phyloP scores from a whole-genome alignment of 2,888 invertebrate species.

The Ennomos quercinarius region DNA sequence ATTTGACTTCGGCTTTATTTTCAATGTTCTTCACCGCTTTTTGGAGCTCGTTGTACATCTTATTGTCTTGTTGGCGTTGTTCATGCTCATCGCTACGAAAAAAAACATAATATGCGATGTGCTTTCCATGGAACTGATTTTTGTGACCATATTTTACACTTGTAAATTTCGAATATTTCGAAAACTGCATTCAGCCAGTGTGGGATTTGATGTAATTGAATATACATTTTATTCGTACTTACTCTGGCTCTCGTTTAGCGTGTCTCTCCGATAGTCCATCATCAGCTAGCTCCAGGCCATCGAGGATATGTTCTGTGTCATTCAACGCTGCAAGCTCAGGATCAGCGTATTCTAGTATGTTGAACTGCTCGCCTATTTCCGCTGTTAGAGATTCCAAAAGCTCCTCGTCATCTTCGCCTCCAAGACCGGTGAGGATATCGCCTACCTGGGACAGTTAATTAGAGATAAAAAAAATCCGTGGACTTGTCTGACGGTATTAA shows the following conservation, averaged over 20 bases:
- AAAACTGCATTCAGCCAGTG: too few species aligned
- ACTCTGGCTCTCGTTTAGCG: slow-evolving; percentile 72
- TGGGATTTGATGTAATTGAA: too few species aligned
- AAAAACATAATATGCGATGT: slow-evolving; percentile 1
- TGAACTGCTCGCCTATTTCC: slow-evolving; percentile 97
- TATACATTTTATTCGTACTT: slow-evolving; percentile 32
- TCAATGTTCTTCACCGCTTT: slow-evolving; percentile 75
- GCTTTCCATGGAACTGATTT: background rate
- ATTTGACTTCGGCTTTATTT: slow-evolving; percentile 61
- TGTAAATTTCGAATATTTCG: too few species aligned
- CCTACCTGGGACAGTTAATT: slow-evolving; percentile 78
- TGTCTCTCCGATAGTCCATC: slow-evolving; percentile 89
- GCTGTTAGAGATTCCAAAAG: slow-evolving; percentile 89
- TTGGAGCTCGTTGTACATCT: slow-evolving; percentile 72
- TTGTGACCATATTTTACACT: background rate
- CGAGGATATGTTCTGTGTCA: slow-evolving; percentile 93
- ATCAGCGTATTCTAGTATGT: slow-evolving; percentile 97
- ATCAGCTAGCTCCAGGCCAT: slow-evolving; percentile 93
- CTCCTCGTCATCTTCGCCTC: slow-evolving; percentile 95
- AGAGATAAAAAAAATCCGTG: background rate
- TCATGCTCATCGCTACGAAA: slow-evolving; percentile 65
- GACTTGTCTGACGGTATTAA: too few species aligned
- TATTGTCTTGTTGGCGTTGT: slow-evolving; percentile 62
- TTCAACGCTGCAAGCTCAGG: slow-evolving; percentile 94
- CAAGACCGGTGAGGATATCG: slow-evolving; percentile 92